These are phyloP conservation scores for Smutsia temminckii DNA, from an alignment of 2,797 vertebrate genomes.

Conservation along the genomic window DNA sequence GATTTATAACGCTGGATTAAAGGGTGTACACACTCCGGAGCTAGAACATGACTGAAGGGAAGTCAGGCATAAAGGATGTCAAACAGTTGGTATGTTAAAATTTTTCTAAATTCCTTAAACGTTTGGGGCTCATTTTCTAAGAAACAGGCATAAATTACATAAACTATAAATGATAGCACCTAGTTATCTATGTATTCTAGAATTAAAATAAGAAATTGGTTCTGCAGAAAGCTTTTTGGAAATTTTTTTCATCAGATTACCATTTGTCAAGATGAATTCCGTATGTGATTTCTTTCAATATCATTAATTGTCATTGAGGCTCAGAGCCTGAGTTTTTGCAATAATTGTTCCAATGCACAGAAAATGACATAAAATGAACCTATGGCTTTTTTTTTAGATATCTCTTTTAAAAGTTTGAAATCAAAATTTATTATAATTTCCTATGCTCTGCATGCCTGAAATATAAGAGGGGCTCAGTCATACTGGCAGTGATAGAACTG, in stretches of 20 bases:
- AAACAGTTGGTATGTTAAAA: not conserved
- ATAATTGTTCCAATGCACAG: not conserved
- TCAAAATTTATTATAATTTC: not conserved
- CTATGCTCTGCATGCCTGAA: not conserved
- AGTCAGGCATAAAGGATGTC: not conserved
- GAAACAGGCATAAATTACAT: not conserved
- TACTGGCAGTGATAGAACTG: not conserved
- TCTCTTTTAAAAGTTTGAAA: not conserved
- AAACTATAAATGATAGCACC: not conserved
- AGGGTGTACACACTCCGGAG: not conserved
- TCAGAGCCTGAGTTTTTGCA: not conserved
- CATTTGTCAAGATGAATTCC: not conserved
- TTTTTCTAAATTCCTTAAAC: conserved; percentile 21
- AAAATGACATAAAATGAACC: not conserved
- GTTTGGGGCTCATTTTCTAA: not conserved
- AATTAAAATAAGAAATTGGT: not conserved
- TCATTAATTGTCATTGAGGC: not conserved
- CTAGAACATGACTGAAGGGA: conserved; percentile 22
- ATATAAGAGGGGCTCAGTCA: not conserved
- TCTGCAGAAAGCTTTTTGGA: not conserved
- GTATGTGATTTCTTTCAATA: not conserved
- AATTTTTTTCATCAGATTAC: not conserved
- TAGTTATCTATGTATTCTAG: not conserved
- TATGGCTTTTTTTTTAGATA: not conserved
- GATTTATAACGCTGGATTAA: conserved; percentile 66